A percentile compares a stretch with the other conserved stretches of the same genome.
Evolutionary conservation across 2,888 invertebrate genomes (phyloP).

Genomic region (Drosophila picticornis): DNA sequence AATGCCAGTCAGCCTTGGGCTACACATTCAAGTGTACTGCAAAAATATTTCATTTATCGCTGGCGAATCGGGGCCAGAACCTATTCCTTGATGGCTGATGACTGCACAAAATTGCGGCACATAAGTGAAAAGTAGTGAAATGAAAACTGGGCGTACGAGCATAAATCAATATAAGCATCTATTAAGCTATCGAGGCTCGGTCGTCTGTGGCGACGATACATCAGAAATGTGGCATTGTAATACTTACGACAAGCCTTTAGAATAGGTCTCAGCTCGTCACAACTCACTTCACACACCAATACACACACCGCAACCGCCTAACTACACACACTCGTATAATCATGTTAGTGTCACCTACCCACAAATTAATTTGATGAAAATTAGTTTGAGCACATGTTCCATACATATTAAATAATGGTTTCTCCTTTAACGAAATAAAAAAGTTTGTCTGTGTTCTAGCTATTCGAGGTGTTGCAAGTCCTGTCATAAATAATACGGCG

Average conservation of each 20-base stretch:
- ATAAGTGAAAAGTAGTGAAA: constrained; percentile 55
- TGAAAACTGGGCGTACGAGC: constrained; percentile 59
- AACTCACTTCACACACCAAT: constrained; percentile 22
- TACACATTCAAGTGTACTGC: constrained; percentile 42
- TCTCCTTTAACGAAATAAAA: neutral
- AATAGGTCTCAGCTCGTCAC: constrained; percentile 28
- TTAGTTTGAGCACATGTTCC: constrained; percentile 32
- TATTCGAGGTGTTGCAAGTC: neutral
- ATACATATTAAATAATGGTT: constrained; percentile 6
- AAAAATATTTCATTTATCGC: constrained; percentile 56
- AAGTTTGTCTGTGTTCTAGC: neutral
- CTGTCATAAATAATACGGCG: constrained; percentile 15
- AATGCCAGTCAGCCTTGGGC: constrained; percentile 55
- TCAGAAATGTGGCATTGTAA: constrained; percentile 33
- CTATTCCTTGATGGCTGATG: constrained; percentile 42
- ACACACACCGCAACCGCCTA: constrained; percentile 7
- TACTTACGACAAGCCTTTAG: constrained; percentile 25
- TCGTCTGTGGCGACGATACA: neutral
- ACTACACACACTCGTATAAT: neutral
- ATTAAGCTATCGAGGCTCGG: neutral
- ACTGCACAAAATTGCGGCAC: constrained; percentile 50
- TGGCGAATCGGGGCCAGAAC: constrained; percentile 13
- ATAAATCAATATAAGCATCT: constrained; percentile 67
- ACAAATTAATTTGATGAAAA: constrained; percentile 35
- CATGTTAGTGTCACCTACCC: neutral